A percentile compares a stretch with the other conserved stretches of the same genome.
Conservation (phyloP, 2,888 invertebrate genomes). For the Eupeodes latifasciatus region DNA sequence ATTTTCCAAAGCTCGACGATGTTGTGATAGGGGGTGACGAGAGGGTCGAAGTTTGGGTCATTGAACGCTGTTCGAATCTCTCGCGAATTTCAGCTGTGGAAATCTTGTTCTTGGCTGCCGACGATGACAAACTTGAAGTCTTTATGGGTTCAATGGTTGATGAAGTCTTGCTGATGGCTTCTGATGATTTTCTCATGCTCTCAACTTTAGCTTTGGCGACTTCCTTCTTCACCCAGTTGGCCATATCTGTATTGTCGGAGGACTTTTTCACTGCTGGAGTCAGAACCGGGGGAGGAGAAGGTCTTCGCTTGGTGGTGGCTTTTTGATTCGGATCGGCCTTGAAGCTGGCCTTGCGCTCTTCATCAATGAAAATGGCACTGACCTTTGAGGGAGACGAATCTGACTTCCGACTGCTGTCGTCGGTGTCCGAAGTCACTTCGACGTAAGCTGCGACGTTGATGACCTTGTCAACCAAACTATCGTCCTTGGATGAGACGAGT, state of each 20-base stretch:
- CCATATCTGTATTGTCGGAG: conserved; percentile 78
- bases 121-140: conserved; percentile 37
- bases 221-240: conserved; percentile 81
- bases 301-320: conserved; percentile 77
- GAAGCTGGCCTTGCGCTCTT: conserved; percentile 84
- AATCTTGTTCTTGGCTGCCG: conserved; percentile 72
- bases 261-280: conserved; percentile 59
- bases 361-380: conserved; percentile 84
- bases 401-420: conserved; percentile 84
- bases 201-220: conserved; percentile 79
- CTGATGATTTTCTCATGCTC: conserved; percentile 78
- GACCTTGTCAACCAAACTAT: conserved; percentile 83
- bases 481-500: conserved; percentile 80
- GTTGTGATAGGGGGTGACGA: conserved; percentile 42
- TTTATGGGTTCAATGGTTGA: conserved; percentile 75
- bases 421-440: conserved; percentile 84
- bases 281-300: conserved; percentile 37
- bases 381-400: conserved; percentile 83
- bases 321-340: conserved; percentile 82
- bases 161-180: conserved; percentile 49
- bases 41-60: conserved; percentile 71
- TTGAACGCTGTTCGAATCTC: conserved; percentile 82
- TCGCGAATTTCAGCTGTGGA: conserved; percentile 83
- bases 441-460: conserved; percentile 84
- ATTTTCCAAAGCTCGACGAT: conserved; percentile 56